Conservation (phyloP, 2,797 vertebrate species). For the Heterohyrax brucei region DNA sequence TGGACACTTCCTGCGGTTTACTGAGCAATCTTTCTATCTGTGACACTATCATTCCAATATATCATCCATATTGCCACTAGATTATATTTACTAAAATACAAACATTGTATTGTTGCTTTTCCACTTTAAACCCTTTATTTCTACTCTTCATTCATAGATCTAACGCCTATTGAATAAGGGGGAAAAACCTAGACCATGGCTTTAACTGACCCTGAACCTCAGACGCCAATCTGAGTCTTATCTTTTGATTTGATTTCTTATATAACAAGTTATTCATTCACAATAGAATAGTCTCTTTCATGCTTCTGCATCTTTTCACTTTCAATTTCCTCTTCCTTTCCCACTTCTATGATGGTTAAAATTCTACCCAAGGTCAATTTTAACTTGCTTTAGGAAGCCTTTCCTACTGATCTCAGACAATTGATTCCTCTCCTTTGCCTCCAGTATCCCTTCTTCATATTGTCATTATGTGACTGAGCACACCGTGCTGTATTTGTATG, state of each 20-base stretch:
- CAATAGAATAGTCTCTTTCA: background rate
- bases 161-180: background rate
- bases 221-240: background rate
- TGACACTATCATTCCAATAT: background rate
- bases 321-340: background rate
- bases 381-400: background rate
- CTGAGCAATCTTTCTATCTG: background rate
- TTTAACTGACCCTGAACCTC: background rate
- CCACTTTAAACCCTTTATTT: background rate
- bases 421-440: background rate
- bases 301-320: background rate
- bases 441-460: background rate
- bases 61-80: background rate
- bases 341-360: background rate
- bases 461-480: background rate
- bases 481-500: background rate
- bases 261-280: background rate
- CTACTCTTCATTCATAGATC: background rate
- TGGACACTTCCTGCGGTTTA: background rate
- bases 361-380: background rate
- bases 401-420: background rate
- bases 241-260: conserved; percentile 4
- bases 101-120: conserved; percentile 9
- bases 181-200: background rate
- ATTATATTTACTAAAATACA: conserved; percentile 53